Conservation (phyloP, 2,888 invertebrate species). For the Isoperla grammatica region DNA sequence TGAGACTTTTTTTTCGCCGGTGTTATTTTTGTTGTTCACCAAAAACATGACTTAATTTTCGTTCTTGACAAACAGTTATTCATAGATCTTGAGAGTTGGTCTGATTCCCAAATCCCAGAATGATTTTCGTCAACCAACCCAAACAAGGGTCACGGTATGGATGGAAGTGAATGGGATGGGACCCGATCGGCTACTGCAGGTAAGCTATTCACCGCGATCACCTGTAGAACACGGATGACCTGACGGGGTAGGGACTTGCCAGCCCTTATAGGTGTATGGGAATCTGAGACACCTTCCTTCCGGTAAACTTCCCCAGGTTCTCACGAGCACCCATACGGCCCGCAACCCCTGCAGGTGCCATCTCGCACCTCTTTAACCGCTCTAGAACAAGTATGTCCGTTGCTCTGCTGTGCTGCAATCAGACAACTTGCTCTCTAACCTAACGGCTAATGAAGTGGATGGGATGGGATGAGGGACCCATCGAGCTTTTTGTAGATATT, state of each 20-base stretch:
- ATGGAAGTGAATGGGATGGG: background rate
- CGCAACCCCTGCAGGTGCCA: background rate
- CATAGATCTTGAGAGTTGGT: constrained; percentile 14
- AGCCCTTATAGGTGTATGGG: background rate
- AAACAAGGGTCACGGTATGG: constrained; percentile 3
- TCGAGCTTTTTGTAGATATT: no score
- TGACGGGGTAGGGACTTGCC: background rate
- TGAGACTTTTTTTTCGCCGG: constrained; percentile 6
- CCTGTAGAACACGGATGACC: constrained; percentile 1
- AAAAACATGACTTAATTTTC: constrained; percentile 13
- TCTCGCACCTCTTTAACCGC: background rate
- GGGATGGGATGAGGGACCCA: no score
- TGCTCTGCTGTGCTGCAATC: no score
- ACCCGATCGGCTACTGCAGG: constrained; percentile 1
- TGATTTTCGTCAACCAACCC: background rate
- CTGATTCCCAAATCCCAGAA: constrained; percentile 11
- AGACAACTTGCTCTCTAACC: no score
- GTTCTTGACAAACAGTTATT: constrained; percentile 18
- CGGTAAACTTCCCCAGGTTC: background rate
- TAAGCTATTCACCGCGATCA: constrained; percentile 11
- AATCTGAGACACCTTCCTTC: constrained; percentile 3
- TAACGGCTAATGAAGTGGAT: no score
- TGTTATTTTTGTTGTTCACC: background rate
- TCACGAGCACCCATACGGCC: background rate
- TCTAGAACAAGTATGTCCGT: background rate